Evolutionary conservation across 23 tunicate species (phyloP).

Genomic region (Trididemnum clinides): DNA sequence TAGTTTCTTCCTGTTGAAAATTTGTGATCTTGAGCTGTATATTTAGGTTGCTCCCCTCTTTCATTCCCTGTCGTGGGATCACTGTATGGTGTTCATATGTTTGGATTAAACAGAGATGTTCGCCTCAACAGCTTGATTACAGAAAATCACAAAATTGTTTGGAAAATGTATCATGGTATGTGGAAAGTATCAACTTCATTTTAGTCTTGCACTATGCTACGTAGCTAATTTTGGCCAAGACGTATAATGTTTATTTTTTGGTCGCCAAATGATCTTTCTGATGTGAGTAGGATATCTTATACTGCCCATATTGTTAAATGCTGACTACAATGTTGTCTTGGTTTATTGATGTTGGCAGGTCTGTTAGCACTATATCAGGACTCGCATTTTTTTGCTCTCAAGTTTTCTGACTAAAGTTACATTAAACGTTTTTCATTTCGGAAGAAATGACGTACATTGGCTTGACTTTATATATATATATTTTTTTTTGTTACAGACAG

Average conservation of each 20-base stretch:
- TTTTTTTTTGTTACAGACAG: constrained; percentile 61
- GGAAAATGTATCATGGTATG: constrained; percentile 89
- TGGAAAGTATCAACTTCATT: background rate
- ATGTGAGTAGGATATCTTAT: background rate
- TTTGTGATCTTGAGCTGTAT: too few species aligned
- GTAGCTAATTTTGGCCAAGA: too few species aligned
- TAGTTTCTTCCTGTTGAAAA: too few species aligned
- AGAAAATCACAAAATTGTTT: constrained; percentile 52
- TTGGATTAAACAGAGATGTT: constrained; percentile 82
- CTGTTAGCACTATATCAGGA: too few species aligned
- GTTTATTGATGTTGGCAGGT: too few species aligned
- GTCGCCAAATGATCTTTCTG: background rate
- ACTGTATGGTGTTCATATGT: constrained; percentile 88
- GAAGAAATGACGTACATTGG: too few species aligned
- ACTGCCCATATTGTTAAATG: too few species aligned
- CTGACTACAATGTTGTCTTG: too few species aligned
- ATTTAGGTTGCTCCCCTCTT: constrained; percentile 64
- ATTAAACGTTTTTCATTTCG: too few species aligned
- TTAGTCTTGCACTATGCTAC: background rate
- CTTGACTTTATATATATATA: too few species aligned
- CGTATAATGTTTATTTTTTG: background rate
- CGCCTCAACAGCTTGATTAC: constrained; percentile 54
- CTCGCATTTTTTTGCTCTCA: too few species aligned
- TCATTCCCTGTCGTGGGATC: constrained; percentile 92
- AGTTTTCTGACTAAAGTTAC: too few species aligned